Base-by-base conservation (phyloP, 2,888 invertebrate species). In the Drosophila kambysellisi region DNA sequence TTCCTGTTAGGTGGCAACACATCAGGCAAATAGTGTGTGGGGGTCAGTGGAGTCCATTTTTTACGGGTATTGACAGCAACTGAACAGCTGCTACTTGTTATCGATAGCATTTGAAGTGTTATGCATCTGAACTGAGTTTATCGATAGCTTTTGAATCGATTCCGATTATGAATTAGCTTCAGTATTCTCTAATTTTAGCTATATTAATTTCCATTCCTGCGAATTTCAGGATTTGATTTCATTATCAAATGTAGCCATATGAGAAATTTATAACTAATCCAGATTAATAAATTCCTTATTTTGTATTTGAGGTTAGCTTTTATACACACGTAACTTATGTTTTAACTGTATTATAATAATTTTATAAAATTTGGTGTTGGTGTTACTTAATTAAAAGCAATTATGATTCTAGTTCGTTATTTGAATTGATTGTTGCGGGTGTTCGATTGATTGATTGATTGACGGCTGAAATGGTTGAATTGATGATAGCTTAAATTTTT, bases 361-460 rank as follows among this genome's bases (percentile, higher is more conserved):
- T 71, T 60, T 4, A 25, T 15, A 25, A 29, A 39, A 43, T 50
- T 74, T 76, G 76, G 71, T 77, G 76, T 76, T 76, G 81, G 80
- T 41, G 41, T 76, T 74, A 25, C 3, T 46, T 37, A 62, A 58
- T 59, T 57, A 39, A 48, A 57, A 37, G 15, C 39, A 33, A 53
- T 62, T 51, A 65, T 39, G 20, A 59, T 52, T 52, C 50, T 37
- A 74, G 68, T 76, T 75, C 30, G 61, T 53, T 76, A 51, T 41
- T 66, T 72, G 39, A 66, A 32, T 73, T 73, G 60, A 46, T 73
- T 50, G 53, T 69, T 70, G 50, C 62, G 60, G 66, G 74, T 63
- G 62, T 74, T 68, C 41, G 39, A 46, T 77, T 60, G 39, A 50
- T 52, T 29, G 8, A 11, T 77, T 63, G 50, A 50, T 39, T 63